Evolutionary conservation across 2,888 invertebrate genomes (phyloP).

Genomic region (Punctoribates punctum): DNA sequence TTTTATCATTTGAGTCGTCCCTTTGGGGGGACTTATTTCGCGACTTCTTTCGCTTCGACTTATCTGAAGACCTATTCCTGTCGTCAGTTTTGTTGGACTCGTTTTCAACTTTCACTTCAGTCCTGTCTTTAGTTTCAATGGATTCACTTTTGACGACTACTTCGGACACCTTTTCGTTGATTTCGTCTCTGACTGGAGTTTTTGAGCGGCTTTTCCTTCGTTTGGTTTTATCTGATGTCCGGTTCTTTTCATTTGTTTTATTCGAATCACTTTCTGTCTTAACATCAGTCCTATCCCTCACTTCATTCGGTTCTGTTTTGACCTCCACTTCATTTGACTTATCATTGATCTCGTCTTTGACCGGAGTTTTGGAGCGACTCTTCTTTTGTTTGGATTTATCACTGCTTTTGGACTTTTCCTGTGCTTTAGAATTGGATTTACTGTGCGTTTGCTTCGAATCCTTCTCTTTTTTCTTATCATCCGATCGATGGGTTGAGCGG

Average conservation of each 20-base stretch:
- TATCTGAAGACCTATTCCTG: not conserved
- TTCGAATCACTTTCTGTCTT: not conserved
- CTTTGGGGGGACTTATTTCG: not conserved
- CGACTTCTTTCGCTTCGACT: not conserved
- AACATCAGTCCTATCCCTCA: not conserved
- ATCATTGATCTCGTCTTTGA: not conserved
- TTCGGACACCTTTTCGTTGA: too few species aligned
- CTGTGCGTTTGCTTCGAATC: not conserved
- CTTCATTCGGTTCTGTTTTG: not conserved
- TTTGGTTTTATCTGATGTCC: too few species aligned
- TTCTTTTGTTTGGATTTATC: not conserved
- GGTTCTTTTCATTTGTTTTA: not conserved
- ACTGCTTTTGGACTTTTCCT: not conserved
- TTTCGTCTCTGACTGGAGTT: too few species aligned
- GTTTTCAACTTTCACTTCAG: too few species aligned
- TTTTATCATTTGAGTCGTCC: too few species aligned
- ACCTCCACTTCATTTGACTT: not conserved
- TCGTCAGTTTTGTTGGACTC: not conserved
- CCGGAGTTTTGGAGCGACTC: slow-evolving; percentile 1
- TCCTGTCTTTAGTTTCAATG: too few species aligned
- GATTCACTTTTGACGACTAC: too few species aligned
- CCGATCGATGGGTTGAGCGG: slow-evolving; percentile 5
- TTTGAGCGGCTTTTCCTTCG: too few species aligned
- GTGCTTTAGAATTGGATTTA: not conserved
- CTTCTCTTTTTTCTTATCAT: slow-evolving; percentile 13